phyloP scores from a whole-genome alignment of 2,797 vertebrate species.

The Psittacula echo region DNA sequence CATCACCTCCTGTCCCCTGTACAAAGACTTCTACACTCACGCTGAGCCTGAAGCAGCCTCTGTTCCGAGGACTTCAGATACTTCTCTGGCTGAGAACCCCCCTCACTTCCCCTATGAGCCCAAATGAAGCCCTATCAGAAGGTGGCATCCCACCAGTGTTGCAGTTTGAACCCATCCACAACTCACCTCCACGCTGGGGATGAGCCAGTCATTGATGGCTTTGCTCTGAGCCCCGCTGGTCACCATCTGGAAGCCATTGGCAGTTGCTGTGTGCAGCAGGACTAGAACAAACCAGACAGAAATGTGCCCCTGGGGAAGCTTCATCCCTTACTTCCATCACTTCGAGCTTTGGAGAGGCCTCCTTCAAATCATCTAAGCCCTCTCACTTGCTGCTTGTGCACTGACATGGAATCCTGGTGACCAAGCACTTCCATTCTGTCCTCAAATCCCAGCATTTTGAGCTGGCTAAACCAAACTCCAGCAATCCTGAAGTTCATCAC shows the following conservation, averaged over 20 bases:
- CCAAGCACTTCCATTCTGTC: not conserved
- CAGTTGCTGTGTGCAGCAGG: conserved; percentile 94
- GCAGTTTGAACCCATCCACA: not conserved
- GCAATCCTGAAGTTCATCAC: not conserved
- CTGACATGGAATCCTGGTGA: not conserved
- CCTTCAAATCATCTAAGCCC: not conserved
- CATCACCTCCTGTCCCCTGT: not conserved
- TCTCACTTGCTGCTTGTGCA: not conserved
- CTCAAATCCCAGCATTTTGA: not conserved
- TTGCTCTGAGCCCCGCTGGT: conserved; percentile 97
- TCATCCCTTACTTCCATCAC: not conserved
- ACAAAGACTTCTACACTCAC: not conserved
- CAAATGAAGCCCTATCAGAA: not conserved
- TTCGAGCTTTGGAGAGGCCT: not conserved
- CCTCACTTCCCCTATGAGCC: not conserved
- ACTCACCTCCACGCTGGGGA: conserved; percentile 96
- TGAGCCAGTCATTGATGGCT: conserved; percentile 95
- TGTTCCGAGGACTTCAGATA: not conserved
- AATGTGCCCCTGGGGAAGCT: not conserved
- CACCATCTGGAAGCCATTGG: conserved; percentile 99
- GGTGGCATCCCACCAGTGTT: not conserved
- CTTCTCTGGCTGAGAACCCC: not conserved
- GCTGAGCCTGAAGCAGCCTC: not conserved
- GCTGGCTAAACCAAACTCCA: not conserved
- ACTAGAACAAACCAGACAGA: conserved; percentile 75